A percentile compares a stretch with the other conserved stretches of the same genome.
Conservation (phyloP, 2,113 vertebrate genomes). For the Pungitius pungitius region DNA sequence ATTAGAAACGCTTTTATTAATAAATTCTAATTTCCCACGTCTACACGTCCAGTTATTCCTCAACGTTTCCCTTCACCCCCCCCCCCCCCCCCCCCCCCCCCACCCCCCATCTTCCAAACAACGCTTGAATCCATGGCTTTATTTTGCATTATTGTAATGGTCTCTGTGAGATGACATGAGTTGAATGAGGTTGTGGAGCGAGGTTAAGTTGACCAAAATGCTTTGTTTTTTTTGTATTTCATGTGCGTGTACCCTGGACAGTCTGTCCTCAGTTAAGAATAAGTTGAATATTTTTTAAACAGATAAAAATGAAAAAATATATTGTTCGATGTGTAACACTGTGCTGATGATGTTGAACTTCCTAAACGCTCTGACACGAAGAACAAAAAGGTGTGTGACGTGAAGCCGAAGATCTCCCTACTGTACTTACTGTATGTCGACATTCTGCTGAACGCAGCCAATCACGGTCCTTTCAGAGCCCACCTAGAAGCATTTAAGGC, state of each 20-base stretch:
- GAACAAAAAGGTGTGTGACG: conserved; percentile 70
- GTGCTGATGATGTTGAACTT: conserved; percentile 80
- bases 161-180: conserved; percentile 86
- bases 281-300: conserved; percentile 83
- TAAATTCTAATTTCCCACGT: conserved; percentile 2
- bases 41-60: conserved; percentile 3
- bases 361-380: conserved; percentile 71
- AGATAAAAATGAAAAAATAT: conserved; percentile 72
- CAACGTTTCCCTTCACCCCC: conserved; percentile 43
- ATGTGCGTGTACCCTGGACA: conserved; percentile 67
- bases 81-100: conserved; percentile 7
- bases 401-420: conserved; percentile 55
- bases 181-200: conserved; percentile 66
- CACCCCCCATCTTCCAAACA: conserved; percentile 51
- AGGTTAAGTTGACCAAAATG: conserved; percentile 79
- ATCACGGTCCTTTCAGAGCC: conserved; percentile 46
- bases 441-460: conserved; percentile 66
- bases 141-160: conserved; percentile 81
- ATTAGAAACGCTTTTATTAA: background rate
- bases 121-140: conserved; percentile 78
- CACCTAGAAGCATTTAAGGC: conserved; percentile 10
- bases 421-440: conserved; percentile 59
- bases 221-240: conserved; percentile 61
- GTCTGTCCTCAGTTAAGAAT: conserved; percentile 72
- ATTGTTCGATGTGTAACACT: conserved; percentile 80